Conservation (phyloP, 2,888 invertebrate genomes). For the Tortrix viridana region DNA sequence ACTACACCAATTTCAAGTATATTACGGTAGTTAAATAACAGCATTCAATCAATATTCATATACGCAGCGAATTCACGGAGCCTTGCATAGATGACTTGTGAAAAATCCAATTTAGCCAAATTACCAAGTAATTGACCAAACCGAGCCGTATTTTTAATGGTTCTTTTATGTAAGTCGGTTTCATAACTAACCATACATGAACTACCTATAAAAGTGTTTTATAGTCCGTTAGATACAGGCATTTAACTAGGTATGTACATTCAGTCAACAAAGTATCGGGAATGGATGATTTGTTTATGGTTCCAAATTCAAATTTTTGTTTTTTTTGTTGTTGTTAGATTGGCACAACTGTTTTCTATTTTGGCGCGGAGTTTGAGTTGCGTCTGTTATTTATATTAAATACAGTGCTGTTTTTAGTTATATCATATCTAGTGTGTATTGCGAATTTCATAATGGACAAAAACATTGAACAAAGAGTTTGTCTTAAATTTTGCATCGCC, state of each 20-base stretch:
- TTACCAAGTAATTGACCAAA: conserved; percentile 10
- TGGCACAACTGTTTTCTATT: too few relatives aligned
- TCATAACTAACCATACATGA: conserved; percentile 3
- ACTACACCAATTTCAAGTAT: conserved; percentile 7
- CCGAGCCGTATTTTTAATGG: conserved; percentile 20
- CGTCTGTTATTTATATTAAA: too few relatives aligned
- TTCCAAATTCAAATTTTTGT: too few relatives aligned
- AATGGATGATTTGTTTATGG: too few relatives aligned
- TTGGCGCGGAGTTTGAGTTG: too few relatives aligned
- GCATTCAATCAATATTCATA: conserved; percentile 25
- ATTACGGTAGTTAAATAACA: conserved; percentile 1
- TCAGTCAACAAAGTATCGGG: too few relatives aligned
- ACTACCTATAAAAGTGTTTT: conserved; percentile 5
- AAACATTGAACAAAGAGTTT: too few relatives aligned
- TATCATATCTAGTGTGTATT: too few relatives aligned
- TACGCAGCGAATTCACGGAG: conserved; percentile 3
- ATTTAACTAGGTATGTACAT: neutral
- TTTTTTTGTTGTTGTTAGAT: too few relatives aligned
- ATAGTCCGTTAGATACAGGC: neutral
- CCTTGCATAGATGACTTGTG: conserved; percentile 26
- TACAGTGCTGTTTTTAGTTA: too few relatives aligned
- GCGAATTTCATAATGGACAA: too few relatives aligned
- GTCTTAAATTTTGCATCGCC: too few relatives aligned
- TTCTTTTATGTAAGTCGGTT: conserved; percentile 4
- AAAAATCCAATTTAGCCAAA: conserved; percentile 22